phyloP scores from a whole-genome alignment of 2,797 vertebrate species.

The Pygocentrus nattereri region DNA sequence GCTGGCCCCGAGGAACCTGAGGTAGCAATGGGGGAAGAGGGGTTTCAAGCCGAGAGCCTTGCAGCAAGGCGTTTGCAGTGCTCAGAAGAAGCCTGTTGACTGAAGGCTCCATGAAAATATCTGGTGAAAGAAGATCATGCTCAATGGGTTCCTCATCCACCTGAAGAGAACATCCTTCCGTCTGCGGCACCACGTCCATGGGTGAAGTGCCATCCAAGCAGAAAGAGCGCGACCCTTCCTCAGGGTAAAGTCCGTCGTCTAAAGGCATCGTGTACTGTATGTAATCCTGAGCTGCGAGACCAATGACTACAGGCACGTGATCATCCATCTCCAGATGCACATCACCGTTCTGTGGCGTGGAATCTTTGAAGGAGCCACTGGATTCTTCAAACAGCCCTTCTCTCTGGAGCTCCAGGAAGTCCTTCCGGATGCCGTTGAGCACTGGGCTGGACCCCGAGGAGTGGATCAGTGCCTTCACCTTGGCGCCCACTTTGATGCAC shows the following conservation, averaged over 20 bases:
- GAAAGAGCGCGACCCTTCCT: conserved; percentile 87
- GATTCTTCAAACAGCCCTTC: conserved; percentile 88
- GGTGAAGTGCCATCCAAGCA: conserved; percentile 92
- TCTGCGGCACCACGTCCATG: conserved; percentile 93
- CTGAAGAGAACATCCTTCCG: conserved; percentile 81
- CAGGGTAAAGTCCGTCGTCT: conserved; percentile 96
- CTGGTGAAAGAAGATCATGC: conserved; percentile 87
- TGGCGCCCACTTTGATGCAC: conserved; percentile 85
- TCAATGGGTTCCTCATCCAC: conserved; percentile 86
- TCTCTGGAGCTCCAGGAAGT: conserved; percentile 91
- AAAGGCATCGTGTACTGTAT: conserved; percentile 99
- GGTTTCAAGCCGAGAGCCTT: conserved; percentile 86
- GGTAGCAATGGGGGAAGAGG: conserved; percentile 95
- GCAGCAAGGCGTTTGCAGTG: conserved; percentile 89
- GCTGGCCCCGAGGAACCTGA: conserved; percentile 85
- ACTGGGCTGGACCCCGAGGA: conserved; percentile 81
- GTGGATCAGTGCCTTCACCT: conserved; percentile 85
- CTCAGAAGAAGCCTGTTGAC: conserved; percentile 89
- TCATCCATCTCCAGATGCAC: conserved; percentile 94
- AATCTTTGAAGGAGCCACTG: conserved; percentile 81
- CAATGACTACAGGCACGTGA: conserved; percentile 96
- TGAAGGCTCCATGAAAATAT: conserved; percentile 92
- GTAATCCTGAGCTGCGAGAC: conserved; percentile 98
- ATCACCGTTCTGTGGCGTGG: conserved; percentile 85
- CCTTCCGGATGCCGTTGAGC: conserved; percentile 85